These are phyloP conservation scores for Solenopsis invicta DNA, from an alignment of 1,140 invertebrate genomes.

Conservation along the genomic window DNA sequence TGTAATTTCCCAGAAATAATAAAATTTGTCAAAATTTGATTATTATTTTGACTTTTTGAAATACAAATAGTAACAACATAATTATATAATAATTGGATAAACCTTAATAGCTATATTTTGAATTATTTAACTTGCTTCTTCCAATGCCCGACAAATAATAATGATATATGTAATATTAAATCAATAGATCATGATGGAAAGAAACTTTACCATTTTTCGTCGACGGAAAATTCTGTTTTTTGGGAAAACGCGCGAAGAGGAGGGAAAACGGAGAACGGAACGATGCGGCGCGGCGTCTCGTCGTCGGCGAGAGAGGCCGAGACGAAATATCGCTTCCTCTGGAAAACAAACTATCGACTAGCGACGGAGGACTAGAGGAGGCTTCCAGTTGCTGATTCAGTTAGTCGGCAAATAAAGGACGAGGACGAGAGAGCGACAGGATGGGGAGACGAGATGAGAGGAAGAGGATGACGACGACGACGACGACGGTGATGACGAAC, in stretches of 20 bases:
- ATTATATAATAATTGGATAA: not conserved
- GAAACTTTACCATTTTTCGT: not conserved
- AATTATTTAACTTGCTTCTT: not conserved
- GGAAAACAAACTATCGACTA: conserved; percentile 59
- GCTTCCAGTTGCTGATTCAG: conserved; percentile 49
- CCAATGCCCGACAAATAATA: not conserved
- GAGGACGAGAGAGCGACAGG: not conserved
- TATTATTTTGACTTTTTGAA: not conserved
- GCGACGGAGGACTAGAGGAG: conserved; percentile 32
- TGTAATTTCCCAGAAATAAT: not conserved
- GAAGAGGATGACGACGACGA: conserved; percentile 9
- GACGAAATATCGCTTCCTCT: conserved; percentile 43
- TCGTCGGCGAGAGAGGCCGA: not conserved
- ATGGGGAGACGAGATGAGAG: not conserved
- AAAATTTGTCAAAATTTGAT: not conserved
- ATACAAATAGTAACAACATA: not conserved
- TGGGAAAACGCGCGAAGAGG: not conserved
- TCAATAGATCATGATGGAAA: not conserved
- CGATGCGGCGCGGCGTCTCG: not conserved
- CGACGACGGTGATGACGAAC: not conserved
- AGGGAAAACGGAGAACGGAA: conserved; percentile 1
- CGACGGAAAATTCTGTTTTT: conserved; percentile 12
- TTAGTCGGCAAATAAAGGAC: conserved; percentile 51
- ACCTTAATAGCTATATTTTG: not conserved
- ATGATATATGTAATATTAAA: not conserved